Evolutionary conservation across 2,888 invertebrate genomes (phyloP), one percentile per base, ranked within the genome.

Genomic region (Lutraria lutraria): DNA sequence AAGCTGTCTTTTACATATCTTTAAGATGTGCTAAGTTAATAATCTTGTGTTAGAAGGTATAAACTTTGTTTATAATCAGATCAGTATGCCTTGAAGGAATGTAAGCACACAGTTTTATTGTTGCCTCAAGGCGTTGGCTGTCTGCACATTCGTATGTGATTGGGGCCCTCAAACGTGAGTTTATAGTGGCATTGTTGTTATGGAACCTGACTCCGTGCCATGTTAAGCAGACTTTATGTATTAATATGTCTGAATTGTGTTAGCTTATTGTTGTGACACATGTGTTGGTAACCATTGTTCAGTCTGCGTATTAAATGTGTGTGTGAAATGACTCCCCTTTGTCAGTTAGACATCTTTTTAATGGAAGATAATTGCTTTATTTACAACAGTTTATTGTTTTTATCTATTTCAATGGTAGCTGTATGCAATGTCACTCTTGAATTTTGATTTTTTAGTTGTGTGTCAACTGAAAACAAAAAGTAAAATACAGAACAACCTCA

Each of bases 21-120:
- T 76, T 76, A 76, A 76, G 76, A 76, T 16, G 34, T 34, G 76
- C 76, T 76, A 34, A 76, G 76, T 76, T 76, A 76, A 76, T 34
- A 76, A 76, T 76, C 16, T 76, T 76, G 76, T 76, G 76, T 34
- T 76, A 76, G 76, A 76, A 19, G 76, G 34, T 76, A 34, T 76
- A 76, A 76, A 76, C 76, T 76, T 76, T 76, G 29, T 34, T 16
- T 6, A 31, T 76, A 76, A 76, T 76, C 76, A 34, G 29, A 76
- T 76, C 76, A 76, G 76, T 76, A 76, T 76, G 76, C 19, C 76
- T 76, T 76, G 31, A 34, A 76, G 76, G 76, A 76, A 76, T 76
- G 76, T 76, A 76, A 34, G 76, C 76, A 76, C 31, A 31, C 31
- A 76, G 76, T 76, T 76, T 76, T 76, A 76, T 76, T 76, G 63